Conservation (phyloP, 1,140 invertebrate species). For the Drosophila lini region DNA sequence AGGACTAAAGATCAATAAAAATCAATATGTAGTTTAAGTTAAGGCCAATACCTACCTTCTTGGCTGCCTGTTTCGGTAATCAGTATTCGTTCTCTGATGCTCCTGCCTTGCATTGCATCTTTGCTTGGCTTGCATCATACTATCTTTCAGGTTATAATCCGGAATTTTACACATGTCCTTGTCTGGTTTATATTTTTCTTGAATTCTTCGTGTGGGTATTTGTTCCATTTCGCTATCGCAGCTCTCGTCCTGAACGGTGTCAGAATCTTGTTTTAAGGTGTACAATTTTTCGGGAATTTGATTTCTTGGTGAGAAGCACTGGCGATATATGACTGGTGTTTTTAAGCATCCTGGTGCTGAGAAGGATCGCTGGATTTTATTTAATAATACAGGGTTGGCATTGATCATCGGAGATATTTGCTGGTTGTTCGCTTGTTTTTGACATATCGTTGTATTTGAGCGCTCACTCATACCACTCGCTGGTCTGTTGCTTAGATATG, state of each 20-base stretch:
- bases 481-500: background rate
- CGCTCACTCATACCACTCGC: background rate
- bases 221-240: conserved; percentile 3
- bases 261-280: background rate
- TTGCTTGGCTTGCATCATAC: background rate
- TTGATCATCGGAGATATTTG: background rate
- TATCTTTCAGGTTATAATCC: background rate
- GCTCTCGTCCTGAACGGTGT: conserved; percentile 6
- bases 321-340: background rate
- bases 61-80: background rate
- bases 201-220: background rate
- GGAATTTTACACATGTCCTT: background rate
- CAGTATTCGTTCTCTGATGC: no score
- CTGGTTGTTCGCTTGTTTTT: background rate
- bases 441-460: no score
- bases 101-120: background rate
- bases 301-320: background rate
- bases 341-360: background rate
- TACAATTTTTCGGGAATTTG: background rate
- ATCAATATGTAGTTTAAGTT: background rate
- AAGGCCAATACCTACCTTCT: background rate
- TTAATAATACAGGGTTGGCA: background rate
- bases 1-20: background rate
- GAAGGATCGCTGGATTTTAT: background rate
- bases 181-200: background rate